Conservation (phyloP, 2,113 vertebrate species). For the Nestor notabilis region DNA sequence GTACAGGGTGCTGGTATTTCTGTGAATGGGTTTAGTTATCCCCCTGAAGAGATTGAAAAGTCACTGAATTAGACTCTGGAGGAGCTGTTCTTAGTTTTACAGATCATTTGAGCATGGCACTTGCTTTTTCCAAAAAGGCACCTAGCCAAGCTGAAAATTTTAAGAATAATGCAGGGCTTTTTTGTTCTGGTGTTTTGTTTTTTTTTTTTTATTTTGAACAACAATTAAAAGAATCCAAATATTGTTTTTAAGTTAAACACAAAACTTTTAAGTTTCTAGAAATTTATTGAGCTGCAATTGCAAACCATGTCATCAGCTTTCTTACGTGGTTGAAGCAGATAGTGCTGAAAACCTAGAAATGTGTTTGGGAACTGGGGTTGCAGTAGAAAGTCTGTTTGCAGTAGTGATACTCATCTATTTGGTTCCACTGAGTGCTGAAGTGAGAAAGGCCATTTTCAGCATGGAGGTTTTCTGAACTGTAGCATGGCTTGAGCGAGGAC, state of each 20-base stretch:
- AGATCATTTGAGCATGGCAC: background rate
- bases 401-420: background rate
- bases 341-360: background rate
- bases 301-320: background rate
- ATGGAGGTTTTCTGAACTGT: background rate
- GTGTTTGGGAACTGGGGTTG: background rate
- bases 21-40: background rate
- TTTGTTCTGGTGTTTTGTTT: no score
- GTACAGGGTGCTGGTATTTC: background rate
- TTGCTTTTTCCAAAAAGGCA: background rate
- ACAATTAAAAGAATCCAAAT: background rate
- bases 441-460: background rate
- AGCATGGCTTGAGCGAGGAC: fast-evolving
- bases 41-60: background rate
- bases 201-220: background rate
- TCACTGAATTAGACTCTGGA: background rate
- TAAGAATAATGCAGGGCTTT: background rate
- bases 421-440: background rate
- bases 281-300: background rate
- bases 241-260: background rate
- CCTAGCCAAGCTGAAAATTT: background rate
- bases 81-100: background rate
- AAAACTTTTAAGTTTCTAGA: background rate
- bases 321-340: background rate
- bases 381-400: fast-evolving